Evolutionary conservation across 1,140 invertebrate species (phyloP).

Genomic region (Carcinoscorpius rotundicauda): DNA sequence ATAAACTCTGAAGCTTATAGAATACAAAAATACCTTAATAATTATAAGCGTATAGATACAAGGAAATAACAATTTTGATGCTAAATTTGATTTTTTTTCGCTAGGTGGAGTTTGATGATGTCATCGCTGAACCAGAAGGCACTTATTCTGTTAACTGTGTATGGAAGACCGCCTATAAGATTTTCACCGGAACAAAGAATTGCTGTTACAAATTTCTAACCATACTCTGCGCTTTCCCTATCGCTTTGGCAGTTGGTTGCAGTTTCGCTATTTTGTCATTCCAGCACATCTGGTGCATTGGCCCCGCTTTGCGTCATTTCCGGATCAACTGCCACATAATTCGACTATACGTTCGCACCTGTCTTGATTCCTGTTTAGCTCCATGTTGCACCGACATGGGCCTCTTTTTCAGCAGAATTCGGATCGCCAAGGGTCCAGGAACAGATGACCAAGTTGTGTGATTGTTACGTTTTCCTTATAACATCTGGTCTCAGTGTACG

Average conservation of each 20-base stretch:
- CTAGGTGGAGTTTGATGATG: conserved; percentile 59
- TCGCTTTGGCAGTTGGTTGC: conserved; percentile 53
- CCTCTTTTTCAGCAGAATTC: conserved; percentile 48
- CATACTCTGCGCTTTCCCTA: conserved; percentile 49
- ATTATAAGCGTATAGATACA: no score
- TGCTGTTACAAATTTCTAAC: conserved; percentile 56
- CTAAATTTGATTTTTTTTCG: background rate
- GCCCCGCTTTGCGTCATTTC: conserved; percentile 48
- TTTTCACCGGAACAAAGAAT: conserved; percentile 52
- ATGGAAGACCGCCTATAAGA: conserved; percentile 53
- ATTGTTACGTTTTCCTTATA: no score
- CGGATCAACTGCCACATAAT: conserved; percentile 52
- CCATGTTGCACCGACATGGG: conserved; percentile 49
- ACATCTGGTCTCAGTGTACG: no score
- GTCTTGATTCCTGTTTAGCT: conserved; percentile 46
- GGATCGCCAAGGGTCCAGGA: background rate
- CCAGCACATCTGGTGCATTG: conserved; percentile 60
- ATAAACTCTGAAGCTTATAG: no score
- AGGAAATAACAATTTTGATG: no score
- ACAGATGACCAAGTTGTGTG: no score
- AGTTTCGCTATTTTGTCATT: conserved; percentile 61
- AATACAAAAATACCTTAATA: no score
- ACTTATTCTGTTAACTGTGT: conserved; percentile 57
- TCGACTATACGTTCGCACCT: conserved; percentile 42
- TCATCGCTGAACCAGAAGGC: conserved; percentile 62